These are phyloP conservation scores for Rhinogobio ventralis DNA, from an alignment of 2,797 vertebrate species.

Conservation along the genomic window DNA sequence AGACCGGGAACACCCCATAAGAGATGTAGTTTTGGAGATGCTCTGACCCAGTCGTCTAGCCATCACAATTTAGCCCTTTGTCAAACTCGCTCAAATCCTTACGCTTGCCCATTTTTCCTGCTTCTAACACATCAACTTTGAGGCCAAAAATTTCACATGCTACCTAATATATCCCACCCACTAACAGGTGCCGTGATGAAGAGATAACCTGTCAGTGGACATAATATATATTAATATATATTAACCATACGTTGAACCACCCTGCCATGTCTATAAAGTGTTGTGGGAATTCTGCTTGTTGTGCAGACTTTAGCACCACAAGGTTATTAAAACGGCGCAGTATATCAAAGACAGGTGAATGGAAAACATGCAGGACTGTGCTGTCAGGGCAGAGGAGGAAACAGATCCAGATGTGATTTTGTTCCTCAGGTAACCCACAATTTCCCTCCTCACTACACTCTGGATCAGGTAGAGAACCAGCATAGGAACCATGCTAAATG, in stretches of 20 bases:
- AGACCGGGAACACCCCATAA: too few relatives aligned
- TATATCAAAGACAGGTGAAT: constrained; percentile 66
- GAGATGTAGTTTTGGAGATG: too few relatives aligned
- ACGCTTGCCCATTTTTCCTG: too few relatives aligned
- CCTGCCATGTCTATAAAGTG: constrained; percentile 27
- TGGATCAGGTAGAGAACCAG: constrained; percentile 44
- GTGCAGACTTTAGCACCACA: constrained; percentile 49
- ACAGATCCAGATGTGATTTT: constrained; percentile 78
- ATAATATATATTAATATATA: neutral
- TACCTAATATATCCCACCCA: too few relatives aligned
- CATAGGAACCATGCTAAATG: constrained; percentile 26
- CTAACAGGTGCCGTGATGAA: too few relatives aligned
- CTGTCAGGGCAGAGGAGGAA: constrained; percentile 68
- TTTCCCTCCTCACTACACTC: constrained; percentile 69
- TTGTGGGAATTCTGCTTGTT: constrained; percentile 39
- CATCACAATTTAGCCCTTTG: too few relatives aligned
- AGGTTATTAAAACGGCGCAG: constrained; percentile 57
- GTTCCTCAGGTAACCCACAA: constrained; percentile 77
- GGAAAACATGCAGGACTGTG: constrained; percentile 59
- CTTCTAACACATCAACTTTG: too few relatives aligned
- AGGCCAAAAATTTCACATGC: too few relatives aligned
- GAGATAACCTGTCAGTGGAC: too few relatives aligned
- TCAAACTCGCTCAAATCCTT: too few relatives aligned
- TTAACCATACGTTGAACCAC: constrained; percentile 28
- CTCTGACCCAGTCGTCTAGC: too few relatives aligned